These are phyloP conservation scores for Synanceia verrucosa DNA, from an alignment of 2,797 vertebrate species.

Conservation along the genomic window DNA sequence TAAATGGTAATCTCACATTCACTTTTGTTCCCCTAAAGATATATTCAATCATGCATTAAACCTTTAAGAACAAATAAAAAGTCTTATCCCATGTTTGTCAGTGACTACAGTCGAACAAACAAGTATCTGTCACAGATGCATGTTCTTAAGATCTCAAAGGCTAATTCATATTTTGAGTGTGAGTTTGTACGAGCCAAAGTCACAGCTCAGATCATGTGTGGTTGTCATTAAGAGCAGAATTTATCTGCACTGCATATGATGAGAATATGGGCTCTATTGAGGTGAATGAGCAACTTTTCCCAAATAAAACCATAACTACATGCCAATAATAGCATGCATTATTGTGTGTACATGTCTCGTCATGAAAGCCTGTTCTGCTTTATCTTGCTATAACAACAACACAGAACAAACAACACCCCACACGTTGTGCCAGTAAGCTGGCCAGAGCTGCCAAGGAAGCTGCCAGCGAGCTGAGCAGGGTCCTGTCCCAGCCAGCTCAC, in stretches of 20 bases:
- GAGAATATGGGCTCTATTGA: not conserved
- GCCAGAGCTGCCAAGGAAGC: slow-evolving; percentile 77
- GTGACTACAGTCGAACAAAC: not conserved
- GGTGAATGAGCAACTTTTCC: not conserved
- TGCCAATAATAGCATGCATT: slow-evolving; percentile 30
- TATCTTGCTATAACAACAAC: slow-evolving; percentile 83
- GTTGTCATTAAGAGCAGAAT: not conserved
- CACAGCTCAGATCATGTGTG: not conserved
- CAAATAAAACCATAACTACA: slow-evolving; percentile 14
- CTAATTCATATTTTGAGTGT: not conserved
- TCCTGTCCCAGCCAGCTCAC: slow-evolving; percentile 54
- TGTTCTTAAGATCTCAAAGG: not conserved
- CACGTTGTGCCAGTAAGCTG: slow-evolving; percentile 77
- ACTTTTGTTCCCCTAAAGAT: not conserved
- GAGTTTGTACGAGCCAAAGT: not conserved
- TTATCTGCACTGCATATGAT: not conserved
- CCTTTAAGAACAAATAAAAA: not conserved
- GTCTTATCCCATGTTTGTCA: not conserved
- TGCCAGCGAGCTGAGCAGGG: slow-evolving; percentile 68
- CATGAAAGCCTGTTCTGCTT: slow-evolving; percentile 75
- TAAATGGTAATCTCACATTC: not conserved
- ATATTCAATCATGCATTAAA: not conserved
- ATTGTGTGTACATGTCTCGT: slow-evolving; percentile 54
- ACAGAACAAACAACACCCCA: slow-evolving; percentile 79
- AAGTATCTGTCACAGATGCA: not conserved